Percentiles rank a stretch among this genome's conserved stretches.
phyloP scores from a whole-genome alignment of 2,888 invertebrate species.

The Pimpla rufipes region DNA sequence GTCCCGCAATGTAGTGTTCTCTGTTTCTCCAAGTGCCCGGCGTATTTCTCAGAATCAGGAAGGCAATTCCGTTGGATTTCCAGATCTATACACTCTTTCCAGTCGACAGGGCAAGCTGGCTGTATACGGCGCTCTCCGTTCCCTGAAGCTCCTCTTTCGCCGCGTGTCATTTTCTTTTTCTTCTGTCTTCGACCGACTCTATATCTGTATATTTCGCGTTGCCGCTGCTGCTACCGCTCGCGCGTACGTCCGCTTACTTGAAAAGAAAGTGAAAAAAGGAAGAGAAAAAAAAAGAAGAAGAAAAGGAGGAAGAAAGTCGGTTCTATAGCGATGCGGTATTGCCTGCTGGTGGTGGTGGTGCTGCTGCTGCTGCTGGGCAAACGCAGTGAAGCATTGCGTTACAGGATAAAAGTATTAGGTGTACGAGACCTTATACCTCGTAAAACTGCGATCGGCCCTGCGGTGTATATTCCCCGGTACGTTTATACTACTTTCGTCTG shows the following conservation, averaged over 20 bases:
- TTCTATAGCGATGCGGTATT: not conserved
- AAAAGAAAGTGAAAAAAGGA: not conserved
- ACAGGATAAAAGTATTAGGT: constrained; percentile 2
- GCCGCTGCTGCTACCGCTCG: not conserved
- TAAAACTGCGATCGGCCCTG: not conserved
- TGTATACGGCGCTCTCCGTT: constrained; percentile 45
- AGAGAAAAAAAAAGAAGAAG: not conserved
- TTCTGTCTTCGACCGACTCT: not conserved
- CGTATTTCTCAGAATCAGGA: constrained; percentile 65
- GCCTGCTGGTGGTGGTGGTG: not conserved
- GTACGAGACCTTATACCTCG: not conserved
- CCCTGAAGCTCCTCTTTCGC: constrained; percentile 43
- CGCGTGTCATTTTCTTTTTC: constrained; percentile 32
- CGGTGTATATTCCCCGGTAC: not conserved
- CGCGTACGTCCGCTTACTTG: not conserved
- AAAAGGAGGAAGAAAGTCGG: not conserved
- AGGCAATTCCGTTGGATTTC: constrained; percentile 67
- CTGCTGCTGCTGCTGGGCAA: not conserved
- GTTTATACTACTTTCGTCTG: too few relatives aligned
- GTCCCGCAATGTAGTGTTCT: constrained; percentile 38
- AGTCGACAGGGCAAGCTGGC: constrained; percentile 63
- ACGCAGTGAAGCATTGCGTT: not conserved
- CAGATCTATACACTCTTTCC: constrained; percentile 67
- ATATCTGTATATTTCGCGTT: constrained; percentile 12
- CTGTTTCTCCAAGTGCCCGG: constrained; percentile 44